Evolutionary conservation across 2,797 vertebrate genomes (phyloP).

Genomic region (Anomalospiza imberbis): DNA sequence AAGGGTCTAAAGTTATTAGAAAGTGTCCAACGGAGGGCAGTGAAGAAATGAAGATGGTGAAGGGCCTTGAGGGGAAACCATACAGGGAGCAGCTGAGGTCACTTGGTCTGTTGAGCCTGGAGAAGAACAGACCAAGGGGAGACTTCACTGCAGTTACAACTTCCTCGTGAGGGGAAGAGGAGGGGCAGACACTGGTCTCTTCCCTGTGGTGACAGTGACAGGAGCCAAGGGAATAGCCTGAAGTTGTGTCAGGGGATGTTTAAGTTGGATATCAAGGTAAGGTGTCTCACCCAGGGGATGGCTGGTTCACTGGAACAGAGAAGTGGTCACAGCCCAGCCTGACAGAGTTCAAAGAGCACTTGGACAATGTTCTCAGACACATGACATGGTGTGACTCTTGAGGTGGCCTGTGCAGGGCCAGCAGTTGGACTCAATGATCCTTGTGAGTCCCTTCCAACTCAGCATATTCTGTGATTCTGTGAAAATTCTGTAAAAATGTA

Average conservation of each 20-base stretch:
- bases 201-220: not conserved
- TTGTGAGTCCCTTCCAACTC: not conserved
- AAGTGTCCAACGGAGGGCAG: not conserved
- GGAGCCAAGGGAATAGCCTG: rapidly evolving
- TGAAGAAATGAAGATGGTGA: not conserved
- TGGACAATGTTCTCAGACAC: not conserved
- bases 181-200: not conserved
- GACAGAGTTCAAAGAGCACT: not conserved
- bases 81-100: not conserved
- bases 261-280: not conserved
- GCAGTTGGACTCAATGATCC: not conserved
- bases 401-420: not conserved
- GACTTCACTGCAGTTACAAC: too few relatives aligned
- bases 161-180: not conserved
- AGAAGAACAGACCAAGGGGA: not conserved
- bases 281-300: not conserved
- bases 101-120: not conserved
- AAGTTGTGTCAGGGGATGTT: not conserved
- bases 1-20: not conserved
- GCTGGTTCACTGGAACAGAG: not conserved
- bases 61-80: not conserved
- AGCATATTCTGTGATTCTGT: not conserved
- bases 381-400: not conserved
- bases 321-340: too few relatives aligned
- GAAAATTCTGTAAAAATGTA: not conserved